Base-by-base conservation (phyloP, 2,888 invertebrate species). In the Eumerus sabulonum region DNA sequence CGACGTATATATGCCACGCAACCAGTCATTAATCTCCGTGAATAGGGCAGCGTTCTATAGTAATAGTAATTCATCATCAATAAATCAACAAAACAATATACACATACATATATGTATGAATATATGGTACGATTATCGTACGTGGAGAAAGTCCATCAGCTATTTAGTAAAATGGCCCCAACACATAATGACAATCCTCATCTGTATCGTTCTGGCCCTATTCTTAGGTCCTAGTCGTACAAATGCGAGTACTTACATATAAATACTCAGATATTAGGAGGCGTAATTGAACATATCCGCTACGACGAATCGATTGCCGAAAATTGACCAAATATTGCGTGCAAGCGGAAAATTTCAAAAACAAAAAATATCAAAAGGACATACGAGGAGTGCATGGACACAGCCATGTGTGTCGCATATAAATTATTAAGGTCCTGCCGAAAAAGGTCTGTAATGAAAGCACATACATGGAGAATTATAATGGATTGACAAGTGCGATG, bases 381-480 rank as follows among this genome's bases (percentile, higher is more conserved):
- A 47, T 16, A 9, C 45, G 57, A 54, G 27, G 27, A 27, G 27
- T 27, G 27, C 27, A 27, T 27, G 27, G 42, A 82, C 72, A 77
- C 77, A 81, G 72, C 82, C 83, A 83, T 83, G 83, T 83, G 83
- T 83, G 82, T 83, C 82, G 74, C 82, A 82, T 67, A 83, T 83
- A 79, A 83, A 83, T 83, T 81, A 83, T 83, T 83, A 45, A 83
- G 35, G 64, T 50, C 35, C 48, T 56, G 60, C 36, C 50, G 57
- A 60, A 59, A 66, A 66, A 66, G 48, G 60, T 40, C 50, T 40
- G 27, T 67, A 72, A 72, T 73, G 72, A 63, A 67, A 62, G 53
- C 62, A 66, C 72, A 66, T 66, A 72, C 50, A 72, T 60, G 66
- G 38, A 56, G 40, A 45, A 72, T 42, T 47, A 67, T 72, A 73